phyloP scores from a whole-genome alignment of 2,797 vertebrate genomes.

The Schizopygopsis malacanthus region DNA sequence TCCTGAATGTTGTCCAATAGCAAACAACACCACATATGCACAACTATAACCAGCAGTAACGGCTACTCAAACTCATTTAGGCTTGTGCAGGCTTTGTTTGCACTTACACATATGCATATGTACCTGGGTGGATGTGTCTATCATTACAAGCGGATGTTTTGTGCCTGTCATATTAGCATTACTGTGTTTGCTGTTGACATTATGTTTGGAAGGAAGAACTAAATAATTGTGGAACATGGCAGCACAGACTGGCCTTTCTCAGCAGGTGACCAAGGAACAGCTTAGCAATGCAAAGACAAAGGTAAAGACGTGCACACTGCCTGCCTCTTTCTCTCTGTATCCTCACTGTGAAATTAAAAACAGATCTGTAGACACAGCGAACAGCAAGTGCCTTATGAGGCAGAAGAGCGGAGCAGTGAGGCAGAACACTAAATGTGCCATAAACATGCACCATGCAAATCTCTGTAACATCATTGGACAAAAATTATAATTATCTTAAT shows the following conservation, averaged over 20 bases:
- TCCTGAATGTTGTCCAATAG: background rate
- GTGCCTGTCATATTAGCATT: background rate
- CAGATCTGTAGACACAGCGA: conserved; percentile 32
- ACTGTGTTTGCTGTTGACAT: conserved; percentile 10
- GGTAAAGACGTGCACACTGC: background rate
- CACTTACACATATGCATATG: background rate
- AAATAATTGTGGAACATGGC: conserved; percentile 24
- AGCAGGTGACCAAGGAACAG: conserved; percentile 43
- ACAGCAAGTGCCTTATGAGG: conserved; percentile 30
- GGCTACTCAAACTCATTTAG: conserved; percentile 1
- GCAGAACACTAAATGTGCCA: conserved; percentile 39
- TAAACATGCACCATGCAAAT: conserved; percentile 41
- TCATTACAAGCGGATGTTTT: conserved; percentile 23
- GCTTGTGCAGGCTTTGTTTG: background rate
- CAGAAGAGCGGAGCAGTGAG: conserved; percentile 36
- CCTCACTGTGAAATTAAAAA: conserved; percentile 28
- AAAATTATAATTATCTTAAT: conserved; percentile 35
- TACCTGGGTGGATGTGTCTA: background rate
- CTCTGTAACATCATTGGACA: conserved; percentile 30
- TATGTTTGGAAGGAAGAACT: conserved; percentile 7
- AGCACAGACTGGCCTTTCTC: conserved; percentile 13
- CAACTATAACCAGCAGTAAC: background rate
- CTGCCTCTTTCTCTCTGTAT: background rate
- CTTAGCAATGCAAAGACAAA: conserved; percentile 26
- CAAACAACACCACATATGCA: background rate